Evolutionary conservation across 2,113 vertebrate genomes (phyloP).

Genomic region (Enhydra lutris): DNA sequence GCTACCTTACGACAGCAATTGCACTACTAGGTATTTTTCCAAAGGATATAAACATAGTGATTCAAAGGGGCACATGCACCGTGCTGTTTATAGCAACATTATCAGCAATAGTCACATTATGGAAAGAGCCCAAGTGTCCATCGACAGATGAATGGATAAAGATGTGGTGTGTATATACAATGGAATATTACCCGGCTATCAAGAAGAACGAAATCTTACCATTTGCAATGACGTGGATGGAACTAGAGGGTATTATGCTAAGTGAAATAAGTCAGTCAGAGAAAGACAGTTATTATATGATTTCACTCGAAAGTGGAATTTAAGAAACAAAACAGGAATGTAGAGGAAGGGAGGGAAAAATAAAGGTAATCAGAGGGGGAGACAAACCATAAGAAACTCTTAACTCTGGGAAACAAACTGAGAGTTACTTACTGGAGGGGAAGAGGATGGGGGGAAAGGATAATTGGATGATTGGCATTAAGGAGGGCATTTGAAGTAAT

Average conservation of each 20-base stretch:
- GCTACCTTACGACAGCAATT: not conserved
- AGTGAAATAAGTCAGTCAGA: not conserved
- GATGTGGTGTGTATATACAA: not conserved
- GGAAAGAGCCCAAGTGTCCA: not conserved
- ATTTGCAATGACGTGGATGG: not conserved
- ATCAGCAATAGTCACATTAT: not conserved
- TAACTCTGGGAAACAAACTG: not conserved
- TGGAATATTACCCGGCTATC: not conserved
- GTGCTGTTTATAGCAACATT: not conserved
- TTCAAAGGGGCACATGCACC: not conserved
- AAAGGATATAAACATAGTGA: not conserved
- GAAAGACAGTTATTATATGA: not conserved
- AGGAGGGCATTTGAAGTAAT: not conserved
- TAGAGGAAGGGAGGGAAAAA: not conserved
- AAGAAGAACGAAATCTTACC: not conserved
- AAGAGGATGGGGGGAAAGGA: not conserved
- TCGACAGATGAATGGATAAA: not conserved
- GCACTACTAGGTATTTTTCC: not conserved
- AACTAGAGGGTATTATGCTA: not conserved
- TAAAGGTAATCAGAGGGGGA: not conserved
- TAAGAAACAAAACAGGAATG: not conserved
- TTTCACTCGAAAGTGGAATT: not conserved
- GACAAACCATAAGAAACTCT: not conserved
- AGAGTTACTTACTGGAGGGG: not conserved
- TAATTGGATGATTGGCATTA: not conserved